A percentile compares a stretch with the other conserved stretches of the same genome.
These are phyloP conservation scores for Geococcyx californianus DNA, from an alignment of 2,113 vertebrate species.

Conservation along the genomic window DNA sequence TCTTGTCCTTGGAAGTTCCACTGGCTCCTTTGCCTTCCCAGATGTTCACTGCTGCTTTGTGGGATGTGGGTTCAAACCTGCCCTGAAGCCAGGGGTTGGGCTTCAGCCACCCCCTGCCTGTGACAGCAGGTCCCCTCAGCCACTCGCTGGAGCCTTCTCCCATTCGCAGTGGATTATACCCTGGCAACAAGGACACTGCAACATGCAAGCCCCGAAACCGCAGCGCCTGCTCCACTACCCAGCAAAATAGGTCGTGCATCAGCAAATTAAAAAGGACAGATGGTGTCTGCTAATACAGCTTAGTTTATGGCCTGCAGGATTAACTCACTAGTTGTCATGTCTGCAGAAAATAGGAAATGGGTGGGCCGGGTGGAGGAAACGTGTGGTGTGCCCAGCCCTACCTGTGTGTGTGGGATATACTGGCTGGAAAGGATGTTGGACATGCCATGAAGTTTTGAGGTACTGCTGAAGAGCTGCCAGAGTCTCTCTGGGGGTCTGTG, in stretches of 20 bases:
- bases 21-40: background rate
- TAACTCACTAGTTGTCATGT: conserved; percentile 46
- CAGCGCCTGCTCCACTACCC: conserved; percentile 9
- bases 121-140: background rate
- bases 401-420: background rate
- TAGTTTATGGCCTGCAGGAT: conserved; percentile 57
- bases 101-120: background rate
- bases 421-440: background rate
- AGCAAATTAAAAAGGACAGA: conserved; percentile 70
- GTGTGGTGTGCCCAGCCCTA: conserved; percentile 14
- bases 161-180: background rate
- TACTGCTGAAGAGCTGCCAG: background rate
- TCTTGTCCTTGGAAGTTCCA: background rate
- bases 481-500: background rate
- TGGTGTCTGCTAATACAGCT: conserved; percentile 69
- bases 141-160: background rate
- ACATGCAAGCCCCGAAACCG: background rate
- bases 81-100: background rate
- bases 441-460: background rate
- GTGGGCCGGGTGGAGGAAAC: conserved; percentile 8
- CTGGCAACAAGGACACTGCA: background rate
- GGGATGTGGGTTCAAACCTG: background rate
- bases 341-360: conserved; percentile 62
- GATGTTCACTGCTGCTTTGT: background rate
- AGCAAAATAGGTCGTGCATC: conserved; percentile 66